Base-by-base conservation (phyloP, 2,888 invertebrate genomes). In the Hetaerina titia region DNA sequence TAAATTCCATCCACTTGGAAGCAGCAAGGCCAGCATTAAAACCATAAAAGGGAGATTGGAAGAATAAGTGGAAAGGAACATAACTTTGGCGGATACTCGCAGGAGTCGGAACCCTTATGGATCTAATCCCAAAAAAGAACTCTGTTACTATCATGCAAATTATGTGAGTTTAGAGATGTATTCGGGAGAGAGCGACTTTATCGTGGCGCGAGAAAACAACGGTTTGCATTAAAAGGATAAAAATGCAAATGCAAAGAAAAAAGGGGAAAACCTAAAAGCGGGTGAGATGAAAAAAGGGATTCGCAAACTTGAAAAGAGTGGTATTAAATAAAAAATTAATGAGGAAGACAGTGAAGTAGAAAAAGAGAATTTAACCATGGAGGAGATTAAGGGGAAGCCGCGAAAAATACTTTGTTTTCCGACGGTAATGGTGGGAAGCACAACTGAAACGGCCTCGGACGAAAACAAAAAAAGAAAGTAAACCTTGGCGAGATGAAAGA, bases 401-500 rank as follows among this genome's bases (percentile, higher is more conserved):
- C 56, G 58, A 89, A 89, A 89, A 89, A 58, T 22, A 89, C 89
- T 89, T 89, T 58, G 89, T 89, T 89, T 81, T n/a, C 89, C 56
- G n/a, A 58, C 89, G 58, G 57, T 89, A 58, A 89, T 56, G 89
- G 89, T 58, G 58, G 89, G 17, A 57, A 2, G 11, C 58, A 89
- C 89, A 22, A 58, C 13, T 58, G 58, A 58, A 89, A 89, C 56
- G 56, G 7, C 58, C 56, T 25, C 57, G 81, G 81, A 31, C 81
- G 81, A 81, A 81, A 31, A 81, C 69, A 69, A 11, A 81, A 11
- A 81, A 31, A 81, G 58, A 56, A 9, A 57, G n/a, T 9, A 89
- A 89, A 56, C 89, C 17, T n/a, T 56, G 57, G 89, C 17, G 58
- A 56, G 89, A 57, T 89, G 89, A 89, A 89, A 89, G 89, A n/a